Percentiles rank a stretch among this genome's conserved stretches.
Conservation (phyloP, 2,888 invertebrate genomes). For the Heliconius ismenius region DNA sequence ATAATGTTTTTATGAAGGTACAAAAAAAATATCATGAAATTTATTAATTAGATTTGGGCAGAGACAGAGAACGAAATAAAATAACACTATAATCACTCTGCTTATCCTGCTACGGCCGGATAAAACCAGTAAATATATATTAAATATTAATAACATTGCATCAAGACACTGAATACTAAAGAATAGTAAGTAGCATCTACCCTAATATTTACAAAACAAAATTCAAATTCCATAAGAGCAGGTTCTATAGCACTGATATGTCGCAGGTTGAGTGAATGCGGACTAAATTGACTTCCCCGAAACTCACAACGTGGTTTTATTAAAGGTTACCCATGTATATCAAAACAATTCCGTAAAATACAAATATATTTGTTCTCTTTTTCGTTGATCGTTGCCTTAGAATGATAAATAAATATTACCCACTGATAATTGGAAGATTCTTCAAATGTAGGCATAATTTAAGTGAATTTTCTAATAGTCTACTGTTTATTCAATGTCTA, state of each 20-base stretch:
- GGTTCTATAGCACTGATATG: constrained; percentile 4
- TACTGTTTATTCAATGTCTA: background rate
- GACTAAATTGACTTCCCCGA: constrained; percentile 56
- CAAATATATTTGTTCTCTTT: background rate
- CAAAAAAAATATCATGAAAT: no score
- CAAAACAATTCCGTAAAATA: background rate
- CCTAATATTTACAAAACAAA: background rate
- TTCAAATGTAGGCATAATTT: background rate
- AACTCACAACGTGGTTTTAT: constrained; percentile 56
- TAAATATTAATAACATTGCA: no score
- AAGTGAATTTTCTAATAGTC: background rate
- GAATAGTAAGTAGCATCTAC: background rate
- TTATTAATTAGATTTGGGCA: no score
- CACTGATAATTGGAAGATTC: background rate
- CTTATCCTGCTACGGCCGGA: no score
- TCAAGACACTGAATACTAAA: no score
- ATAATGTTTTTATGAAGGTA: no score
- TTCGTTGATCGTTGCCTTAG: background rate
- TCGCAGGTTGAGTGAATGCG: constrained; percentile 39
- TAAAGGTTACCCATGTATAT: constrained; percentile 42
- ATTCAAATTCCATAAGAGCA: background rate
- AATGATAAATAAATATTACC: background rate
- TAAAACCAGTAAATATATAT: no score
- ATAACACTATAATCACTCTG: no score
- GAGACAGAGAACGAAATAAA: no score